Evolutionary conservation across 2,888 invertebrate genomes (phyloP).

Genomic region (Galerucella pusilla): DNA sequence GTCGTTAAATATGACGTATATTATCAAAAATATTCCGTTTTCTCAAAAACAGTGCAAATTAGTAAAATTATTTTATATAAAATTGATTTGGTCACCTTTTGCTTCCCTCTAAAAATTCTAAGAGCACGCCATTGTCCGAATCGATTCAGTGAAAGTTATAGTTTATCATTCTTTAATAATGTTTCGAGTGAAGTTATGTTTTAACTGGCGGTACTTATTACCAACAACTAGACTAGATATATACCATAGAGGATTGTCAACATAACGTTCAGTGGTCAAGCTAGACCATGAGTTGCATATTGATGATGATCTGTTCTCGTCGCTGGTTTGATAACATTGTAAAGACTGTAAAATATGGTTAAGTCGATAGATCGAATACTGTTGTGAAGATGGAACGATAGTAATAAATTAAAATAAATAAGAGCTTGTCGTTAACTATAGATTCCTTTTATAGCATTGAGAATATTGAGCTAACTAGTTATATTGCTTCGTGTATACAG

Average conservation of each 20-base stretch:
- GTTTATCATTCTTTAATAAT: conserved; percentile 29
- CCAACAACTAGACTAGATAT: conserved; percentile 26
- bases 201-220: conserved; percentile 18
- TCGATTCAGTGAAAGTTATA: conserved; percentile 31
- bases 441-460: not conserved
- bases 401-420: not conserved
- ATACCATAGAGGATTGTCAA: conserved; percentile 27
- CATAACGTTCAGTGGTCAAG: conserved; percentile 35
- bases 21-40: too few relatives aligned
- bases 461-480: not conserved
- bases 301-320: conserved; percentile 33
- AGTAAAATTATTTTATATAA: too few relatives aligned
- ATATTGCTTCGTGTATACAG: too few relatives aligned
- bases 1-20: too few relatives aligned
- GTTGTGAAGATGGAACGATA: not conserved
- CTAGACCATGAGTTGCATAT: conserved; percentile 28
- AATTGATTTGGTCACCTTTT: too few relatives aligned
- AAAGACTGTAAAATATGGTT: conserved; percentile 28
- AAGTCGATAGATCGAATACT: conserved; percentile 5
- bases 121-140: not conserved
- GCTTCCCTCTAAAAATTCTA: not conserved
- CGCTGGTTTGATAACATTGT: conserved; percentile 13
- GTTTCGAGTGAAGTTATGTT: conserved; percentile 15
- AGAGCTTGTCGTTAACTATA: not conserved
- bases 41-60: too few relatives aligned